A percentile compares a stretch with the other conserved stretches of the same genome.
Evolutionary conservation across 2,797 vertebrate species (phyloP).

Genomic region (Sebastes alutus): DNA sequence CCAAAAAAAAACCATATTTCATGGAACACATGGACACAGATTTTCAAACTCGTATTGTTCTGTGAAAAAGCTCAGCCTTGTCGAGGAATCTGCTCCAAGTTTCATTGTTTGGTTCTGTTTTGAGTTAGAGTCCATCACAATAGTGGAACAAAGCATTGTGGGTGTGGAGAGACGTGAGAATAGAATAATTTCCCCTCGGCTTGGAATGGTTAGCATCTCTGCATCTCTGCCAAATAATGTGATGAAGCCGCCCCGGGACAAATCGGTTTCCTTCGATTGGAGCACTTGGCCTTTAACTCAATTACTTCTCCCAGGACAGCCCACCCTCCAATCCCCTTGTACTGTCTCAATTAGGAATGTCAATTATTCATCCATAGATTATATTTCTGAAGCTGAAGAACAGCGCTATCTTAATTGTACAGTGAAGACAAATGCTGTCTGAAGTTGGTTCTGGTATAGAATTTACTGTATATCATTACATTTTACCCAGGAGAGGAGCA

Average conservation of each 20-base stretch:
- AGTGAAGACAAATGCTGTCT: not conserved
- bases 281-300: conserved; percentile 43
- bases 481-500: not conserved
- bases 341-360: conserved; percentile 25
- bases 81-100: conserved; percentile 40
- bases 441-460: not conserved
- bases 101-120: conserved; percentile 72
- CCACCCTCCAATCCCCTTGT: not conserved
- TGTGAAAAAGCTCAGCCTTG: conserved; percentile 15
- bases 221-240: conserved; percentile 46
- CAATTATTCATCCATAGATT: conserved; percentile 33
- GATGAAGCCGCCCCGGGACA: conserved; percentile 47
- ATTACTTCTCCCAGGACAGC: conserved; percentile 33
- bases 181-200: conserved; percentile 63
- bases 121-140: conserved; percentile 66
- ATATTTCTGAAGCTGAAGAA: not conserved
- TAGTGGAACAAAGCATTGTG: conserved; percentile 64
- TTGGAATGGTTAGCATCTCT: conserved; percentile 58
- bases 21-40: conserved; percentile 29
- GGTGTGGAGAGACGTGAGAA: conserved; percentile 58
- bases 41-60: conserved; percentile 39
- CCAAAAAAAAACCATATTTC: not conserved
- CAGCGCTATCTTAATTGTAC: not conserved
- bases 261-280: conserved; percentile 48
- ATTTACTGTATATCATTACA: not conserved